These are phyloP conservation scores for Amiota mariae DNA, from an alignment of 2,888 invertebrate genomes.

Conservation along the genomic window DNA sequence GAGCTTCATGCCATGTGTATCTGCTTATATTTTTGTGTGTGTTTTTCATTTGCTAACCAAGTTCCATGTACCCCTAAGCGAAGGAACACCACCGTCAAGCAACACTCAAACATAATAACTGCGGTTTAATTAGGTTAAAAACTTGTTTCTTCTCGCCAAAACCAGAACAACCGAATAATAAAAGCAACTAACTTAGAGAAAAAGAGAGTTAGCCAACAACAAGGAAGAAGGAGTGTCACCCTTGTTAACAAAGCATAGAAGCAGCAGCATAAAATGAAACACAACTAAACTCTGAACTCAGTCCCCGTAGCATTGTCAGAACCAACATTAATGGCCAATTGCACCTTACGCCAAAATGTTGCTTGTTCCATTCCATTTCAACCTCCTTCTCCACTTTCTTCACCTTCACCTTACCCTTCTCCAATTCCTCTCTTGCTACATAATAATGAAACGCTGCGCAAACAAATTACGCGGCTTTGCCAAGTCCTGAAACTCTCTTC, in stretches of 20 bases:
- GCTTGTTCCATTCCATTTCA: no score
- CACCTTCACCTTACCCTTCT: neutral
- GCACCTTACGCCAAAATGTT: conserved; percentile 4
- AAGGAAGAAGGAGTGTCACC: no score
- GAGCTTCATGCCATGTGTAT: neutral
- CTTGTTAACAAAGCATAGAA: neutral
- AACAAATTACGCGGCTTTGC: conserved; percentile 26
- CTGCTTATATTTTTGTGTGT: neutral
- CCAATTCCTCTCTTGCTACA: neutral
- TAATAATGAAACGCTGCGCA: conserved; percentile 1
- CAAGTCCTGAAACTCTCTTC: neutral
- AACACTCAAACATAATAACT: conserved; percentile 42
- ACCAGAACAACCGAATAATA: neutral
- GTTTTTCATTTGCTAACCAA: neutral
- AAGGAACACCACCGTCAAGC: neutral
- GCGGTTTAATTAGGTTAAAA: conserved; percentile 64
- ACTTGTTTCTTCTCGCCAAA: conserved; percentile 26
- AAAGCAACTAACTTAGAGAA: no score
- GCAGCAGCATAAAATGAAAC: neutral
- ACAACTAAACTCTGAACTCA: neutral
- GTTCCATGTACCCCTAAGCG: neutral
- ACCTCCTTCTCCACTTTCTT: no score
- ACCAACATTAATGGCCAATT: conserved; percentile 12
- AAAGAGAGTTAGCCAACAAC: no score
- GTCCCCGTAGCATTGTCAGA: neutral